Evolutionary conservation across 2,888 invertebrate genomes (phyloP).

Genomic region (Acholoe squamosa): DNA sequence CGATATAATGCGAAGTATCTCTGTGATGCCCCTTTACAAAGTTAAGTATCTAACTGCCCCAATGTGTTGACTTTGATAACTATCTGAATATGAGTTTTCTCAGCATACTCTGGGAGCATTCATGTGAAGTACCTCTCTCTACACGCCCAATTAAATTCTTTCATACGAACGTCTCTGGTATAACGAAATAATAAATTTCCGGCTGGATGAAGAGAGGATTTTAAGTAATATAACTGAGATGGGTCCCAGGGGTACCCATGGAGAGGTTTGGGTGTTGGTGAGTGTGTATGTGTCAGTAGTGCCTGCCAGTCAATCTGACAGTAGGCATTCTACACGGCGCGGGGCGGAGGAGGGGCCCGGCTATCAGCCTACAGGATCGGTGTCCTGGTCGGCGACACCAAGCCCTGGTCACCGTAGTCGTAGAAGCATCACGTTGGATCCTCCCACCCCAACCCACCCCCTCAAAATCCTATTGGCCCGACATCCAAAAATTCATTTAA

Average conservation of each 20-base stretch:
- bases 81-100: too few species aligned
- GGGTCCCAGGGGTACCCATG: background rate
- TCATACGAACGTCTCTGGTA: background rate
- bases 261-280: background rate
- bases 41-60: background rate
- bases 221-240: background rate
- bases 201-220: background rate
- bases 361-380: background rate
- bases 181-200: background rate
- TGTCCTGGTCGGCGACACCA: background rate
- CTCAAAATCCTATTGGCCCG: background rate
- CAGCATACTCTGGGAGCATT: too few species aligned
- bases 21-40: background rate
- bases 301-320: background rate
- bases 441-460: background rate
- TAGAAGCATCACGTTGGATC: background rate
- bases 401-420: too few species aligned
- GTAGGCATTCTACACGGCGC: background rate
- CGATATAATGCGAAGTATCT: background rate
- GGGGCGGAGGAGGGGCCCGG: background rate
- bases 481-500: constrained; percentile 42
- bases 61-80: too few species aligned
- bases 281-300: background rate
- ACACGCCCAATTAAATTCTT: background rate
- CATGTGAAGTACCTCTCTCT: too few species aligned